These are phyloP conservation scores for Stenolophus ochropezus DNA, from an alignment of 2,888 invertebrate species.

Conservation along the genomic window DNA sequence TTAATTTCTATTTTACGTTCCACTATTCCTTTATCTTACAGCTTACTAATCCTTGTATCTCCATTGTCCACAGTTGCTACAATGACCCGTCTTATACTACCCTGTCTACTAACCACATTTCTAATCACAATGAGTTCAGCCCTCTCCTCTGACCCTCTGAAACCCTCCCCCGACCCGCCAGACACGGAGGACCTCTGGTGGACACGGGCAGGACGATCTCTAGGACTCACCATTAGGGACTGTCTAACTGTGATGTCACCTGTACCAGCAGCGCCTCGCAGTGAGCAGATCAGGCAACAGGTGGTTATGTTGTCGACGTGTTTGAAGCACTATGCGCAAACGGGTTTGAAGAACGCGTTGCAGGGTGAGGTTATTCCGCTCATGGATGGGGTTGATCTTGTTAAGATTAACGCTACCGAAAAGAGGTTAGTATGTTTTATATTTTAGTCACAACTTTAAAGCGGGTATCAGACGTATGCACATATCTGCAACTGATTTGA, in stretches of 20 bases:
- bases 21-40: no score
- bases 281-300: conserved; percentile 19
- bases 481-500: no score
- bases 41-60: no score
- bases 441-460: no score
- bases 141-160: no score
- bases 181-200: conserved; percentile 50
- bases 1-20: no score
- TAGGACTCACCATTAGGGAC: conserved; percentile 34
- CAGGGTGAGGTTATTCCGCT: conserved; percentile 51
- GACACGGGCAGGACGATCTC: conserved; percentile 42
- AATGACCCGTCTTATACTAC: no score
- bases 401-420: conserved; percentile 33
- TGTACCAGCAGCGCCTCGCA: not conserved
- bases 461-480: no score
- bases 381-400: conserved; percentile 44
- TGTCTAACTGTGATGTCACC: conserved; percentile 31
- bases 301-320: conserved; percentile 38
- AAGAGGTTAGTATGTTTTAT: conserved; percentile 30
- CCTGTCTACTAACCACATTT: no score
- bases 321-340: conserved; percentile 26
- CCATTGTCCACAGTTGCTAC: no score
- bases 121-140: not conserved
- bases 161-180: not conserved
- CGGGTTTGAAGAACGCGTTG: not conserved